Percentiles rank a stretch among this genome's conserved stretches.
Conservation (phyloP, 2,797 vertebrate species). For the Vultur gryphus region DNA sequence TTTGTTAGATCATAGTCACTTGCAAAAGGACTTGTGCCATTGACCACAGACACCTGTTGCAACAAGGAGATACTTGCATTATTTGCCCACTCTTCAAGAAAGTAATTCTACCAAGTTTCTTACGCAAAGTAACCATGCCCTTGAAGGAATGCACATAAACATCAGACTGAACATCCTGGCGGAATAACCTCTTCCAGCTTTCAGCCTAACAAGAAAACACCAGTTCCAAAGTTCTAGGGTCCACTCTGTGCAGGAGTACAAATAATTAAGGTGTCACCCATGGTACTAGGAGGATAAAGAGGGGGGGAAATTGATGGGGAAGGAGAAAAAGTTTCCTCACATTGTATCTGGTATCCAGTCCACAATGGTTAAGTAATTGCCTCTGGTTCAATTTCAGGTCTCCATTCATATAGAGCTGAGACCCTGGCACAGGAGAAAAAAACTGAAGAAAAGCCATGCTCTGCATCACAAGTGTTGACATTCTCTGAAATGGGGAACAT, state of each 20-base stretch:
- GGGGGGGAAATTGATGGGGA: background rate
- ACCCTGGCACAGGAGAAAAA: constrained; percentile 84
- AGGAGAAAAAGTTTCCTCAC: constrained; percentile 69
- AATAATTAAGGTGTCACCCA: background rate
- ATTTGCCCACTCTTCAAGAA: background rate
- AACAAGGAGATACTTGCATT: background rate
- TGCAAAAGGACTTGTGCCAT: constrained; percentile 88
- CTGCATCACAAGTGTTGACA: constrained; percentile 94
- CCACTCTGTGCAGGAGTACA: background rate
- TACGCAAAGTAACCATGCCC: background rate
- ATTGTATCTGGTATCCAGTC: constrained; percentile 86
- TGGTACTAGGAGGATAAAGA: background rate
- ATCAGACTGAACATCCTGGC: background rate
- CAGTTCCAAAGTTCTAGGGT: background rate
- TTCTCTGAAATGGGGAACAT: constrained; percentile 77
- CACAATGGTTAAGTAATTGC: constrained; percentile 81
- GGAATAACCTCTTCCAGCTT: background rate
- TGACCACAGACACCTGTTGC: constrained; percentile 84
- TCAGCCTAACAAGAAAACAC: background rate
- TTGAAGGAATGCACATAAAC: background rate
- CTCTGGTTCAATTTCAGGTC: constrained; percentile 89
- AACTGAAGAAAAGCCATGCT: constrained; percentile 87
- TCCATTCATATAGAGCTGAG: constrained; percentile 84
- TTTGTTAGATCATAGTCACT: constrained; percentile 83
- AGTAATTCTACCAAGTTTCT: background rate